Base-by-base conservation (phyloP, 1,140 invertebrate genomes). In the Frieseomelitta varia region DNA sequence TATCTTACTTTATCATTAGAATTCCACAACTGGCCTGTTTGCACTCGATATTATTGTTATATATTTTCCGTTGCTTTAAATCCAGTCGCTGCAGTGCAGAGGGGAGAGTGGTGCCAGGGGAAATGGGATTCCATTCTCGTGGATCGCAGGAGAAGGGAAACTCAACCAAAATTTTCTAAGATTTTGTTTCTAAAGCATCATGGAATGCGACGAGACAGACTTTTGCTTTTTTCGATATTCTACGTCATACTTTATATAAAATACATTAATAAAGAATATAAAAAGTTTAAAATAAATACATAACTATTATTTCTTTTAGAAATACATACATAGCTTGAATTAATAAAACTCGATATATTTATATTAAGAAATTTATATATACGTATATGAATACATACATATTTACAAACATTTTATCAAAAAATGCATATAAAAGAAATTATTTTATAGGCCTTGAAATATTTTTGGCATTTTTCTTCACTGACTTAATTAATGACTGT, bases 401-500 rank as follows among this genome's bases (percentile, higher is more conserved):
- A 27, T 4, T 21, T 73, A 63, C 75, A 85, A 12, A 84, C 19
- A 27, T 17, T 15, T 47, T 79, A 34, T 83, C 56, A 72, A 21
- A 51, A 30, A 68, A 55, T 72, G 61, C 55, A 56, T 58, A 76
- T 14, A 73, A 77, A n/a, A 51, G 24, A 24, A 85, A 34, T 89
- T 78, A 82, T 86, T 93, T 93, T 86, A 91, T 89, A 58, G 82
- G 72, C 74, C 86, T 89, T 53, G 74, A 71, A 11, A 93, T 87
- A 86, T 93, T 93, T 87, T 92, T 85, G 4, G 96, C 95, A 95
- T 97, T 97, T 71, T 95, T 94, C 94, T 97, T 97, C 30, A 97
- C 95, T 91, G 96, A 97, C 94, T 97, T 97, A 14, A 97, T 96
- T 85, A 98, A 94, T 39, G 96, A 93, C 85, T 93, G 96, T 68